Evolutionary conservation across 1,140 invertebrate genomes (phyloP).

Genomic region (Drosophila erecta): DNA sequence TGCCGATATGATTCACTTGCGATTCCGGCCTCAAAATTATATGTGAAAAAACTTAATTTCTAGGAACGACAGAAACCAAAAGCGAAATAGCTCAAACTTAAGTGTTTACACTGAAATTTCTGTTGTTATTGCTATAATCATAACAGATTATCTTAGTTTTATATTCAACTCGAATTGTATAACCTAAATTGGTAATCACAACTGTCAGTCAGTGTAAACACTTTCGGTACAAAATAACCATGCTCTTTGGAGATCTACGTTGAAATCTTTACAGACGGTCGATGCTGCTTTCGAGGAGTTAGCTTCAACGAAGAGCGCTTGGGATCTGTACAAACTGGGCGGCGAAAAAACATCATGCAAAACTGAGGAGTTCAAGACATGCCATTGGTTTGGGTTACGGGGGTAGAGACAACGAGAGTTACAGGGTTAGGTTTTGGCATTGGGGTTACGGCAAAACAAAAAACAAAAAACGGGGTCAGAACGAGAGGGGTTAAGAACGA

Average conservation of each 20-base stretch:
- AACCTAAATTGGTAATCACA: not conserved
- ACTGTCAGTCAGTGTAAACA: slow-evolving; percentile 9
- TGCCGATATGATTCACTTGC: slow-evolving; percentile 30
- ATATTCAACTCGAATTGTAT: no score
- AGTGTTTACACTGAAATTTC: slow-evolving; percentile 19
- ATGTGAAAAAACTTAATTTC: slow-evolving; percentile 44
- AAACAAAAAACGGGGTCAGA: slow-evolving; percentile 29
- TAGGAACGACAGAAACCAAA: slow-evolving; percentile 49
- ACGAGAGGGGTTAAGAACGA: slow-evolving; percentile 42
- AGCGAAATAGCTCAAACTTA: slow-evolving; percentile 34
- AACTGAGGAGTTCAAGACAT: slow-evolving; percentile 24
- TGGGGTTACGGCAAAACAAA: slow-evolving; percentile 39
- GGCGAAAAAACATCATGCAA: slow-evolving; percentile 28
- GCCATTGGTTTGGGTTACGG: slow-evolving; percentile 15
- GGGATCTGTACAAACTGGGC: slow-evolving; percentile 24
- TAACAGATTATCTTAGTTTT: no score
- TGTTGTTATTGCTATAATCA: no score
- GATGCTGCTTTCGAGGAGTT: slow-evolving; percentile 12
- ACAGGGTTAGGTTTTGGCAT: slow-evolving; percentile 16
- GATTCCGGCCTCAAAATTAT: slow-evolving; percentile 35
- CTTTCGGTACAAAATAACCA: slow-evolving; percentile 35
- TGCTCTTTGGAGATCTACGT: slow-evolving; percentile 31
- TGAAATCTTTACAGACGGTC: slow-evolving; percentile 4
- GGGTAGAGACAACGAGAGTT: slow-evolving; percentile 37
- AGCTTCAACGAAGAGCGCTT: slow-evolving; percentile 12